Evolutionary conservation across 2,888 invertebrate species (phyloP).

Genomic region (Ectemnius continuus): DNA sequence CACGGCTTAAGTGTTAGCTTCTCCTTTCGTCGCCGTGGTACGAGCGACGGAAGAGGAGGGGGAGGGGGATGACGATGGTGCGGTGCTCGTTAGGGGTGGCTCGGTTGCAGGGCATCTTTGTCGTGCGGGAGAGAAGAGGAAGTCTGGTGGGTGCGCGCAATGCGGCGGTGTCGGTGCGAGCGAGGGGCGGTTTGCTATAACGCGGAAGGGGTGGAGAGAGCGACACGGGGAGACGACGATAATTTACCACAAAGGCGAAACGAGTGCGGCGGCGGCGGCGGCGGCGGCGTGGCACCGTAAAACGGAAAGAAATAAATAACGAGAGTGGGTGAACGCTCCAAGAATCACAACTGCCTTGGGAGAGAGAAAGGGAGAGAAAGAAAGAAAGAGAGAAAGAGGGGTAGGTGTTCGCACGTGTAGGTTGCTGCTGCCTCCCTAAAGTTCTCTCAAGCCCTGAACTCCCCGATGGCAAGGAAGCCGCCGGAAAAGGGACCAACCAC

Average conservation of each 20-base stretch:
- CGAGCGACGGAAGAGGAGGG: no score
- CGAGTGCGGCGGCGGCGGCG: conserved; percentile 23
- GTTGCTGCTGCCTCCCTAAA: conserved; percentile 4
- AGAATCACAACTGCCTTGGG: conserved; percentile 41
- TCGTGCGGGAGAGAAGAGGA: background rate
- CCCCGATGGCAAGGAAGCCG: background rate
- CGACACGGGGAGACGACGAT: conserved; percentile 38
- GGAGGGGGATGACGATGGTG: background rate
- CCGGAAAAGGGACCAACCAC: background rate
- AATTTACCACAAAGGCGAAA: conserved; percentile 56
- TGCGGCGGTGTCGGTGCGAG: background rate
- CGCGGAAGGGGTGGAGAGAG: conserved; percentile 15
- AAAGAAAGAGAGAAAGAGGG: background rate
- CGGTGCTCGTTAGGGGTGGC: background rate
- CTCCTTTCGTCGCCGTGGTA: no score
- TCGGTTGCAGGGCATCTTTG: background rate
- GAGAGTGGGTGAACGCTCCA: conserved; percentile 49
- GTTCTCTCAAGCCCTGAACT: background rate
- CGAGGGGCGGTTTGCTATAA: background rate
- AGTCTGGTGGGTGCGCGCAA: background rate
- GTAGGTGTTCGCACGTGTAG: background rate
- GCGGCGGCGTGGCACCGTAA: conserved; percentile 4
- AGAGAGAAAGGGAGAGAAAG: background rate
- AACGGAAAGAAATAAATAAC: conserved; percentile 56
- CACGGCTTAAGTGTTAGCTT: no score